phyloP scores from a whole-genome alignment of 2,888 invertebrate species.

The Harpagoxenus sublaevis region DNA sequence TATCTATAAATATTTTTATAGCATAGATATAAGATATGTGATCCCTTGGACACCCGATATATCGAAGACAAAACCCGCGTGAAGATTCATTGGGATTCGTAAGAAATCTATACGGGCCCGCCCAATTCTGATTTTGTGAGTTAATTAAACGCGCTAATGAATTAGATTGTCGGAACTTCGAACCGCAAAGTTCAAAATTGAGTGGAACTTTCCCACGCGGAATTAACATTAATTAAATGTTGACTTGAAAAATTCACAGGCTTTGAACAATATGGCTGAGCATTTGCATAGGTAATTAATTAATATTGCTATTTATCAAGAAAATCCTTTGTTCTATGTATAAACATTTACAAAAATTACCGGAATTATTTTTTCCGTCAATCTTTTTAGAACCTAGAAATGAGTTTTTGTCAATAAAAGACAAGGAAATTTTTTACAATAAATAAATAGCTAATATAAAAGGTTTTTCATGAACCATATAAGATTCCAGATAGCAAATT shows the following conservation, averaged over 20 bases:
- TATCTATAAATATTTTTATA: slow-evolving; percentile 10
- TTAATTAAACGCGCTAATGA: slow-evolving; percentile 70
- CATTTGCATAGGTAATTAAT: neutral
- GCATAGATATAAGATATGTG: neutral
- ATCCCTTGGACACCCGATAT: neutral
- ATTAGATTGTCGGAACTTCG: slow-evolving; percentile 64
- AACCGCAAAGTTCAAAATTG: slow-evolving; percentile 42
- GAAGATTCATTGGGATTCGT: neutral
- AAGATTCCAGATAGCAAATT: neutral
- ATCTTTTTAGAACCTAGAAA: neutral
- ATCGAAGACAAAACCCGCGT: neutral
- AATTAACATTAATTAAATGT: slow-evolving; percentile 32
- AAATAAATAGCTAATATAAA: neutral
- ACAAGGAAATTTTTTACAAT: neutral
- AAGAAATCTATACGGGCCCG: slow-evolving; percentile 11
- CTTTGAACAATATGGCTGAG: neutral
- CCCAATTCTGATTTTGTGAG: slow-evolving; percentile 37
- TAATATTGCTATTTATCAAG: neutral
- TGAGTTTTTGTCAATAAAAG: neutral
- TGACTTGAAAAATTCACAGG: slow-evolving; percentile 7
- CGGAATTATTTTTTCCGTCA: too few species aligned
- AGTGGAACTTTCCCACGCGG: slow-evolving; percentile 50
- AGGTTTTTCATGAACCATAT: neutral
- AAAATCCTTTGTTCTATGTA: neutral
- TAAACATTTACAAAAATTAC: neutral